Conservation (phyloP, 2,797 vertebrate genomes). For the Sorex maritimensis region DNA sequence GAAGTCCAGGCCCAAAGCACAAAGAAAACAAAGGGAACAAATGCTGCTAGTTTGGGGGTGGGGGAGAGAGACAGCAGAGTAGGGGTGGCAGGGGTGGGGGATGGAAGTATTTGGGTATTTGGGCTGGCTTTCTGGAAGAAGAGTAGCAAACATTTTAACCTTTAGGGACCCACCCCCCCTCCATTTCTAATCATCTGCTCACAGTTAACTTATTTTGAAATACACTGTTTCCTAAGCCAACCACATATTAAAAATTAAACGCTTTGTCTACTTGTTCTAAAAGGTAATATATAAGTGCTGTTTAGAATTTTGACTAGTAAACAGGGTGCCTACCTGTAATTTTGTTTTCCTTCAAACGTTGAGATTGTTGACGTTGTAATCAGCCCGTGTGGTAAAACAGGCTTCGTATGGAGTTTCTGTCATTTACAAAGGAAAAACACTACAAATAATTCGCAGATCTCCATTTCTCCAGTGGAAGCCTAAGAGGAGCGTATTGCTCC, state of each 20-base stretch:
- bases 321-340: not conserved
- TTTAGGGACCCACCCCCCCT: too few species aligned
- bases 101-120: not conserved
- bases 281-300: not conserved
- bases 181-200: not conserved
- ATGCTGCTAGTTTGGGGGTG: not conserved
- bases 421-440: not conserved
- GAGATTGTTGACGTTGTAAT: constrained; percentile 4
- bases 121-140: not conserved
- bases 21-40: not conserved
- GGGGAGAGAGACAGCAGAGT: too few species aligned
- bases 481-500: not conserved
- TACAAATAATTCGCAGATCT: not conserved
- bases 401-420: not conserved
- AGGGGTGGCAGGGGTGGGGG: too few species aligned
- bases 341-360: constrained; percentile 43
- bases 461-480: not conserved
- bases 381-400: not conserved
- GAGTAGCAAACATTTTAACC: not conserved
- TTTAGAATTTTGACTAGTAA: constrained; percentile 50
- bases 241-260: not conserved
- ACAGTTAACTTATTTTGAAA: constrained; percentile 10
- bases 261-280: constrained; percentile 21
- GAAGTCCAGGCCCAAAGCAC: not conserved
- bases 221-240: not conserved